Evolutionary conservation across 2,113 vertebrate genomes (phyloP).

Genomic region (Ammospiza nelsoni): DNA sequence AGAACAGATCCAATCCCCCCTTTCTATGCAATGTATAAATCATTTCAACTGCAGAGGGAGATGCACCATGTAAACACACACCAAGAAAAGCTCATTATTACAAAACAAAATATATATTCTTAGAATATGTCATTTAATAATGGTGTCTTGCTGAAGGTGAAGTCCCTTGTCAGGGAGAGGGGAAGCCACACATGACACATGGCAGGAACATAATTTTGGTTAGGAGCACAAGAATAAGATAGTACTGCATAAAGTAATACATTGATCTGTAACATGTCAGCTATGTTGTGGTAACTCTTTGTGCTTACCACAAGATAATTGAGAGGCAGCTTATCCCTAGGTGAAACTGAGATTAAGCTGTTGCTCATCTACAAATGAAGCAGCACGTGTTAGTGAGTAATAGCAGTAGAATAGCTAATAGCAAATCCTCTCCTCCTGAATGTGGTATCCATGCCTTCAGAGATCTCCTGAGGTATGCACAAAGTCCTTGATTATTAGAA

Average conservation of each 20-base stretch:
- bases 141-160: not conserved
- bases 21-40: not conserved
- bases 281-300: not conserved
- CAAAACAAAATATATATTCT: not conserved
- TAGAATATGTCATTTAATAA: not conserved
- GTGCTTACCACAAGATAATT: not conserved
- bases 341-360: not conserved
- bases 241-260: not conserved
- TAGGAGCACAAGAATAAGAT: not conserved
- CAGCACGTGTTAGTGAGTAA: not conserved
- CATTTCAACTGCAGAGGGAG: not conserved
- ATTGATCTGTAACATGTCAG: not conserved
- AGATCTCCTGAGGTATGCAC: not conserved
- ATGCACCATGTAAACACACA: not conserved
- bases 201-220: not conserved
- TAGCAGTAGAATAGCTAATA: not conserved
- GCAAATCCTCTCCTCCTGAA: not conserved
- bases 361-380: not conserved
- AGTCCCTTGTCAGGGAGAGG: not conserved
- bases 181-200: not conserved
- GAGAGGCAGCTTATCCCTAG: not conserved
- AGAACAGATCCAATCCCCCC: not conserved
- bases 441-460: not conserved
- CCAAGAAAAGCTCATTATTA: not conserved
- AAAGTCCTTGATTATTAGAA: not conserved